A percentile compares a stretch with the other conserved stretches of the same genome.
These are phyloP conservation scores for Ahaetulla prasina DNA, from an alignment of 2,113 vertebrate genomes.

Conservation along the genomic window DNA sequence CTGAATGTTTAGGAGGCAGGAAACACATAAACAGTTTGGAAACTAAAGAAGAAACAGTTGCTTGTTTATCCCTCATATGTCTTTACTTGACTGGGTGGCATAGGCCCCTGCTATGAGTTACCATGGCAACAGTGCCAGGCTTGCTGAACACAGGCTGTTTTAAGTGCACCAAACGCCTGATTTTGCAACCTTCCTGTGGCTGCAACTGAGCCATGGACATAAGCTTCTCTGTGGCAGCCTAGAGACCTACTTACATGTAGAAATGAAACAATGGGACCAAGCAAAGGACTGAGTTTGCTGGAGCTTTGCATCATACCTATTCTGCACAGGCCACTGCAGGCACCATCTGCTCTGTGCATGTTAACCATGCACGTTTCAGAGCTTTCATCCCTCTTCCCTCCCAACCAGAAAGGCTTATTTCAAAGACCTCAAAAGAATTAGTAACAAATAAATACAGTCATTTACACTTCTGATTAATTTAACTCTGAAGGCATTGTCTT, in stretches of 20 bases:
- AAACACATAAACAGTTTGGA: neutral
- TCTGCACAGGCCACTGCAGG: neutral
- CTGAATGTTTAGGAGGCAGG: neutral
- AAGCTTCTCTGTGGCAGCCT: neutral
- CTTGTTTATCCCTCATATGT: neutral
- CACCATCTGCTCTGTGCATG: neutral
- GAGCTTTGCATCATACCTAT: neutral
- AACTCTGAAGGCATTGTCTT: neutral
- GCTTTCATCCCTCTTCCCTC: neutral
- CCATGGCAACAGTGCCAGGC: slow-evolving; percentile 53
- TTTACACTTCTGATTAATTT: neutral
- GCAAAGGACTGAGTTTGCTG: neutral
- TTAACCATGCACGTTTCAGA: slow-evolving; percentile 11
- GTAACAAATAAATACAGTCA: neutral
- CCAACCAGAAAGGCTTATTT: neutral
- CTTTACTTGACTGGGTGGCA: neutral
- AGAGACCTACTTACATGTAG: neutral
- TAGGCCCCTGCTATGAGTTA: slow-evolving; percentile 42
- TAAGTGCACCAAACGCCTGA: slow-evolving; percentile 28
- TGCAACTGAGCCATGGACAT: slow-evolving; percentile 2
- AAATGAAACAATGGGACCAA: neutral
- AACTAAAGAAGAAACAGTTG: neutral
- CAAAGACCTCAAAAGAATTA: slow-evolving; percentile 1
- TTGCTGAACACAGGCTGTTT: slow-evolving; percentile 26
- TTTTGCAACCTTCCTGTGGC: slow-evolving; percentile 11